Conservation (phyloP, 2,797 vertebrate genomes). For the Pogonophryne albipinna region DNA sequence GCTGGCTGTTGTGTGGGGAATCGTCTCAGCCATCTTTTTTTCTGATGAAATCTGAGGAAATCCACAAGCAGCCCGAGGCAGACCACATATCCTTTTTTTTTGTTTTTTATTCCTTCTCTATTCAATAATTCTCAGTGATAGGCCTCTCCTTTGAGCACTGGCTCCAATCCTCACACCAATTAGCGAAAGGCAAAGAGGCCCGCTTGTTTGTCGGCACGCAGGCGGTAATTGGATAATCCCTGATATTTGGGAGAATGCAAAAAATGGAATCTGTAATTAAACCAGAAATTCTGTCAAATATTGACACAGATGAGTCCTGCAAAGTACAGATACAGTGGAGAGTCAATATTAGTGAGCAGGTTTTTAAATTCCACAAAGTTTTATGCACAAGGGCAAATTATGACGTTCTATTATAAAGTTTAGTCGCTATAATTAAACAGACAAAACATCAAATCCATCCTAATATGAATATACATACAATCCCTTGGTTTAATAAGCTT, state of each 20-base stretch:
- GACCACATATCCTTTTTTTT: conserved; percentile 64
- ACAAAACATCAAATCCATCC: conserved; percentile 22
- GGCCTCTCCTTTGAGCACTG: conserved; percentile 71
- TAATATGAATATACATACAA: conserved; percentile 32
- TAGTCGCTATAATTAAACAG: conserved; percentile 13
- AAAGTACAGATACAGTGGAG: conserved; percentile 65
- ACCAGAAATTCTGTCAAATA: conserved; percentile 77
- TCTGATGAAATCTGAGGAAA: conserved; percentile 85
- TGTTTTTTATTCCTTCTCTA: conserved; percentile 42
- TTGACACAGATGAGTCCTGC: conserved; percentile 80
- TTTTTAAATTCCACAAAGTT: conserved; percentile 41
- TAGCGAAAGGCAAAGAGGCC: conserved; percentile 79
- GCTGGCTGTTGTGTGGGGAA: conserved; percentile 77
- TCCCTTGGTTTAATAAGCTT: conserved; percentile 42
- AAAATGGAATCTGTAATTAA: conserved; percentile 82
- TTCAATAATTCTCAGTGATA: conserved; percentile 79
- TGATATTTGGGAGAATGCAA: conserved; percentile 75
- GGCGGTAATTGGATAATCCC: conserved; percentile 83
- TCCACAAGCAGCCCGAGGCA: conserved; percentile 71
- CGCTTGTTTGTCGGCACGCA: conserved; percentile 80
- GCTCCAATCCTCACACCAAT: conserved; percentile 73
- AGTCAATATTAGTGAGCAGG: conserved; percentile 54
- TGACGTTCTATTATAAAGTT: conserved; percentile 37
- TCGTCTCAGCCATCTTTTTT: conserved; percentile 73
- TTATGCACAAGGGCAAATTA: conserved; percentile 25